Conservation (phyloP, 2,797 vertebrate species). For the Notolabrus celidotus region DNA sequence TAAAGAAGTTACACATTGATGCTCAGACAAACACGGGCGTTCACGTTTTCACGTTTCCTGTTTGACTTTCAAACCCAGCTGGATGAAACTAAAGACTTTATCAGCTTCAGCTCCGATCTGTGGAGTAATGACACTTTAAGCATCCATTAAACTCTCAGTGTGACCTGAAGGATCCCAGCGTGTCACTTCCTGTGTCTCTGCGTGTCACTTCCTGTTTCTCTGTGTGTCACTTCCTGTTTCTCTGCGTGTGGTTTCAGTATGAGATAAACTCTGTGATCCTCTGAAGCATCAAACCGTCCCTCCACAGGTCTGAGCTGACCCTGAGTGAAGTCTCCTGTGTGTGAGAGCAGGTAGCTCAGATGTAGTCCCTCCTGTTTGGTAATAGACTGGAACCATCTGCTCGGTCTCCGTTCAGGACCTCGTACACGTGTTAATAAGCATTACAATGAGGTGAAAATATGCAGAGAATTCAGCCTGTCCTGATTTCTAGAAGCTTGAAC, state of each 20-base stretch:
- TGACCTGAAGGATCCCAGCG: neutral
- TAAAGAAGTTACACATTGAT: slow-evolving; percentile 68
- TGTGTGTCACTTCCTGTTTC: too few relatives aligned
- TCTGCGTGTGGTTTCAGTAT: too few relatives aligned
- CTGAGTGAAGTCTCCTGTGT: neutral
- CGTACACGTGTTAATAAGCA: slow-evolving; percentile 83
- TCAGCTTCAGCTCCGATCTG: slow-evolving; percentile 42
- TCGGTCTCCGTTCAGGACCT: slow-evolving; percentile 68
- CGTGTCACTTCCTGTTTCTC: too few relatives aligned
- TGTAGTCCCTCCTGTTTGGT: slow-evolving; percentile 43
- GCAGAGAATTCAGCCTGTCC: slow-evolving; percentile 83
- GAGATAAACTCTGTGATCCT: too few relatives aligned
- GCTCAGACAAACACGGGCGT: slow-evolving; percentile 50
- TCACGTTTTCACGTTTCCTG: slow-evolving; percentile 22
- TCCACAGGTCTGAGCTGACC: too few relatives aligned
- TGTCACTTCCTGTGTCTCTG: neutral
- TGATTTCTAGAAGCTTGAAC: slow-evolving; percentile 74
- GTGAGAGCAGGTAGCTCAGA: slow-evolving; percentile 29
- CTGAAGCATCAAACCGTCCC: too few relatives aligned
- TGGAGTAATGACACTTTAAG: slow-evolving; percentile 23
- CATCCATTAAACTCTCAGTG: slow-evolving; percentile 12
- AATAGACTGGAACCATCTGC: slow-evolving; percentile 70
- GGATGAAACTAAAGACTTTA: slow-evolving; percentile 51
- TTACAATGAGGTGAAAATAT: slow-evolving; percentile 86
- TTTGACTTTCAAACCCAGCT: slow-evolving; percentile 42